Base-by-base conservation (phyloP, 2,888 invertebrate genomes). In the Eupithecia dodoneata region DNA sequence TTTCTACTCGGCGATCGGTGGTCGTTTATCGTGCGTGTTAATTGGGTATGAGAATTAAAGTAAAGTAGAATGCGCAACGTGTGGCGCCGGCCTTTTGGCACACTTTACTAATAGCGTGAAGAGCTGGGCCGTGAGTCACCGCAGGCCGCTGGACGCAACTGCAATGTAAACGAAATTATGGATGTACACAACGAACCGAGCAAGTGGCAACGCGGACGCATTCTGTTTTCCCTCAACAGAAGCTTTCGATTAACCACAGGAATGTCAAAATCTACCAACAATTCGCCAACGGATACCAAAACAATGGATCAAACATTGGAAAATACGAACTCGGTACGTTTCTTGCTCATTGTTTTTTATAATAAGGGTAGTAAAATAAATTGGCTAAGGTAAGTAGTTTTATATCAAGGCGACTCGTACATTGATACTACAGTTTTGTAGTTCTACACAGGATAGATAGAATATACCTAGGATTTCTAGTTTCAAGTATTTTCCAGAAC, bases 191-290 rank as follows among this genome's bases (percentile, higher is more conserved):
- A 87, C 85, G 93, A 93, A 85, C 88, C 93, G 80, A 89, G 85
- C 88, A 94, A 93, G 90, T 93, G 93, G 93, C 91, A 92, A 86
- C 91, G 93, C 80, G 93, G 93, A 83, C 94, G 95, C 79, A 94
- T 95, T 89, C 89, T 95, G 85, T 94, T 93, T 78, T 89, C 91
- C 78, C 88, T 95, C 30, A 95, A 95, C 84, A 91, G 94, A 86
- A 95, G 95, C 87, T 94, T 95, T 88, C 92, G 95, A 75, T 86
- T 94, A 78, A 85, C 90, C 44, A 90, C 89, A 79, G 90, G 90
- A 63, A 94, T 90, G 84, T 87, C 92, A 18, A 91, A 87, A 83
- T 90, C 87, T 85, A 85, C 83, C 72, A 88, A 82, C 79, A 91
- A 81, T 79, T 90, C 90, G 30, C 89, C 89, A 15, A 85, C 87